Evolutionary conservation across 2,113 vertebrate species (phyloP).

Genomic region (Hemiscyllium ocellatum): DNA sequence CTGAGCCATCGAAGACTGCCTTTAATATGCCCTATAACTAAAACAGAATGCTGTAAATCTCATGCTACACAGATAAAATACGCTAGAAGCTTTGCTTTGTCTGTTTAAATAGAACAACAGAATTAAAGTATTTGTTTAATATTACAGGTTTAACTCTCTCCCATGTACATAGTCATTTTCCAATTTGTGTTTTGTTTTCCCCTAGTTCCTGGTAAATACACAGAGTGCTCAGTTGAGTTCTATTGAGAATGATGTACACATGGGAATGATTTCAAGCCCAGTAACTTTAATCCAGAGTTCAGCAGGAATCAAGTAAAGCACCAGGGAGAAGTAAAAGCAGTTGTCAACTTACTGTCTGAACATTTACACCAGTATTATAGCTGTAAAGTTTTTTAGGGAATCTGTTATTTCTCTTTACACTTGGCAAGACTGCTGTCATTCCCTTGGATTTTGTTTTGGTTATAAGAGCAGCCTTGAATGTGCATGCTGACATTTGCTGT

Average conservation of each 20-base stretch:
- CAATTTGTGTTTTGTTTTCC: neutral
- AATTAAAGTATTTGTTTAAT: conserved; percentile 19
- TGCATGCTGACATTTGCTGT: neutral
- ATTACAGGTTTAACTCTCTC: neutral
- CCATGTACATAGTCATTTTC: neutral
- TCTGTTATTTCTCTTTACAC: neutral
- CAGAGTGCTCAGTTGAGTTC: neutral
- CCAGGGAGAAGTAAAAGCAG: neutral
- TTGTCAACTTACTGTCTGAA: neutral
- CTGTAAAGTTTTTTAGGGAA: neutral
- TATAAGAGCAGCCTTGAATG: neutral
- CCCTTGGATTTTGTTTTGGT: neutral
- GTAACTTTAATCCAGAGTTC: neutral
- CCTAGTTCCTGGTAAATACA: neutral
- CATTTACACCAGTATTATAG: neutral
- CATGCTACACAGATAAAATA: neutral
- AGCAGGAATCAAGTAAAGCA: neutral
- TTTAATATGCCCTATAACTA: neutral
- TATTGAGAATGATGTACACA: neutral
- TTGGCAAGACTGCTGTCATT: neutral
- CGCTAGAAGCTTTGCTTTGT: neutral
- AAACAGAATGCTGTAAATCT: neutral
- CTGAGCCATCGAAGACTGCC: neutral
- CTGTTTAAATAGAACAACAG: neutral
- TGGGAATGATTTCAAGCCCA: conserved; percentile 22